These are phyloP conservation scores for Atta colombica DNA, from an alignment of 1,140 invertebrate genomes.

Conservation along the genomic window DNA sequence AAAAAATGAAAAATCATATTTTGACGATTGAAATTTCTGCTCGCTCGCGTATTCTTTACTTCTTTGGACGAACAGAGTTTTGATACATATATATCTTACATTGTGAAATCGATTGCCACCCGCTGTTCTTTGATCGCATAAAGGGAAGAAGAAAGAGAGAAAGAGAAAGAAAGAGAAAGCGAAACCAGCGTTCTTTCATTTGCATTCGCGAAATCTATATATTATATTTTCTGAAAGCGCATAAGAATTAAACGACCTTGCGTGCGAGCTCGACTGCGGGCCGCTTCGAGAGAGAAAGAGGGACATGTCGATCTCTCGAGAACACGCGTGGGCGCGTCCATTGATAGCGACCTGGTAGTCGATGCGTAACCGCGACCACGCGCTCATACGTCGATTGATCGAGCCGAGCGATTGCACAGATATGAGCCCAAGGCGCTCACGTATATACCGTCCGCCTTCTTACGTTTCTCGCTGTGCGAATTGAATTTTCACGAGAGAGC, in stretches of 20 bases:
- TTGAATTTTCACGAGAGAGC: slow-evolving; percentile 46
- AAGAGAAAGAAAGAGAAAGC: too few relatives aligned
- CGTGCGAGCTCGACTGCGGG: slow-evolving; percentile 23
- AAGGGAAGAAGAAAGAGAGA: not conserved
- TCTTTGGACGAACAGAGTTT: not conserved
- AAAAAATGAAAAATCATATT: not conserved
- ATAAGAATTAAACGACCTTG: slow-evolving; percentile 76
- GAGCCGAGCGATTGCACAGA: not conserved
- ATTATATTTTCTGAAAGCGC: slow-evolving; percentile 64
- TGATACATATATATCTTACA: not conserved
- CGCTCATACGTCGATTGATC: slow-evolving; percentile 48
- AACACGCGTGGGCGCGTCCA: slow-evolving; percentile 76
- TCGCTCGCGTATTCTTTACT: not conserved
- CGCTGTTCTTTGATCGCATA: slow-evolving; percentile 57
- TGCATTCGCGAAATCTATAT: slow-evolving; percentile 69
- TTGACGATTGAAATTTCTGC: slow-evolving; percentile 16
- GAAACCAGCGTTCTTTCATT: slow-evolving; percentile 42
- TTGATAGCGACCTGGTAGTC: slow-evolving; percentile 73
- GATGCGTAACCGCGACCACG: slow-evolving; percentile 74
- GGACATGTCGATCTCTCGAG: slow-evolving; percentile 70
- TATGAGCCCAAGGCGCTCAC: slow-evolving; percentile 6
- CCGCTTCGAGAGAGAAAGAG: slow-evolving; percentile 47
- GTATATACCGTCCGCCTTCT: slow-evolving; percentile 10
- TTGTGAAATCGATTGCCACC: slow-evolving; percentile 35
- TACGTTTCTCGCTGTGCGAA: slow-evolving; percentile 36